Conservation (phyloP, 2,888 invertebrate genomes). For the Pyralis farinalis region DNA sequence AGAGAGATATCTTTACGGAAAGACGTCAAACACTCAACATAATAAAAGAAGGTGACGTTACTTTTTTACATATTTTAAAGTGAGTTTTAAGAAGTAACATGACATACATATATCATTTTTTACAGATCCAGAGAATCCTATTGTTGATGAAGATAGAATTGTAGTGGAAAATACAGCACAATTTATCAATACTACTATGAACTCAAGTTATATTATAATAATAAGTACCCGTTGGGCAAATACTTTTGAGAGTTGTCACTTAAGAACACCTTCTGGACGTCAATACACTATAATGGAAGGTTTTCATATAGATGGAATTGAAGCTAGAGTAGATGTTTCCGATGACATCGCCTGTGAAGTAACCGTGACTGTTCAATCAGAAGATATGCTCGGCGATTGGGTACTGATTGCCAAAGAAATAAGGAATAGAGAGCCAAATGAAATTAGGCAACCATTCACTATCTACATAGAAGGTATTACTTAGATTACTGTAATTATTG, state of each 20-base stretch:
- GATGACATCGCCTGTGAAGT: conserved; percentile 41
- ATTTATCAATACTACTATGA: conserved; percentile 22
- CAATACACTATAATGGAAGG: conserved; percentile 37
- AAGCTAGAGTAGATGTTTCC: conserved; percentile 24
- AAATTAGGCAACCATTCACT: conserved; percentile 47
- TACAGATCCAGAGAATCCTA: conserved; percentile 38
- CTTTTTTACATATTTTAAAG: no score
- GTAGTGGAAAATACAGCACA: conserved; percentile 17
- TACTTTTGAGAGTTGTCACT: conserved; percentile 39
- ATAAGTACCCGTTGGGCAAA: conserved; percentile 21
- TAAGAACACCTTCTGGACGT: conserved; percentile 41
- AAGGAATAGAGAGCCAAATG: conserved; percentile 25
- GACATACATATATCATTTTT: conserved; percentile 10
- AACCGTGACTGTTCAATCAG: conserved; percentile 30
- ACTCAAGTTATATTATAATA: conserved; percentile 25
- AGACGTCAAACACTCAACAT: conserved; percentile 25
- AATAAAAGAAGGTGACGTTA: conserved; percentile 43
- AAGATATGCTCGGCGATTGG: conserved; percentile 50
- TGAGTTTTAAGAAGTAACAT: not conserved
- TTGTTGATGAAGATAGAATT: conserved; percentile 26
- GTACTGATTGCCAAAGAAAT: conserved; percentile 44
- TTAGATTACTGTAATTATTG: conserved; percentile 22
- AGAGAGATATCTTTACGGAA: conserved; percentile 29
- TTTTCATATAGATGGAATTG: conserved; percentile 33
- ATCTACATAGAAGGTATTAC: conserved; percentile 56